These are phyloP conservation scores for Butastur rufipennis DNA, from an alignment of 2,113 vertebrate genomes.

Conservation along the genomic window DNA sequence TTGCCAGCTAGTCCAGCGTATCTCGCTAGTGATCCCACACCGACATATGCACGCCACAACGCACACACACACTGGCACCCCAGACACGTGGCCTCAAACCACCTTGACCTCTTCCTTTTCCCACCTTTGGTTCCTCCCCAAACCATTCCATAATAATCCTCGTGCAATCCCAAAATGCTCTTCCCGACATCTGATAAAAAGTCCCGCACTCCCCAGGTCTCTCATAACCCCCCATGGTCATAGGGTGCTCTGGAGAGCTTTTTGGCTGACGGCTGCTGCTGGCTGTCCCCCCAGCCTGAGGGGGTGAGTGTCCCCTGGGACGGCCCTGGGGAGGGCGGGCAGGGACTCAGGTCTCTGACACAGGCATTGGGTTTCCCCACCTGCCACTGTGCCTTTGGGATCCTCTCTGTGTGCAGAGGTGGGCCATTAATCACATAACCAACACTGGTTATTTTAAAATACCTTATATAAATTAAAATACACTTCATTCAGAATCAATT, in stretches of 20 bases:
- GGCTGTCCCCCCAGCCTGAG: fast-evolving
- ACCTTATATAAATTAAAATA: neutral
- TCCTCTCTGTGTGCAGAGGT: neutral
- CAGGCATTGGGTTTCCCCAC: neutral
- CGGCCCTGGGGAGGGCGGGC: fast-evolving
- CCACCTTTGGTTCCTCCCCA: neutral
- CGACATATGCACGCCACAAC: too few relatives aligned
- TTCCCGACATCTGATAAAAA: neutral
- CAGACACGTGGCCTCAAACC: neutral
- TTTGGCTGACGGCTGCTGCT: neutral
- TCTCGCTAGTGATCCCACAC: neutral
- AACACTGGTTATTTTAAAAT: neutral
- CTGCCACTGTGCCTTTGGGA: neutral
- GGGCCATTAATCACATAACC: neutral
- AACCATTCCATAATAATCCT: neutral
- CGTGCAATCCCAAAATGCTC: neutral
- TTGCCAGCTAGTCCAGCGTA: fast-evolving
- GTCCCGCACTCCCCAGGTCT: too few relatives aligned
- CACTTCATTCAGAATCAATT: neutral
- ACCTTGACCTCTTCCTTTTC: neutral
- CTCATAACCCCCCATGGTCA: neutral
- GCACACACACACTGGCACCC: neutral
- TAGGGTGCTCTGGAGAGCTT: neutral
- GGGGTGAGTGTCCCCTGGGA: neutral
- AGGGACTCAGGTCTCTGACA: neutral